Base-by-base conservation (phyloP, 1,140 invertebrate genomes). In the Contarinia nasturtii region DNA sequence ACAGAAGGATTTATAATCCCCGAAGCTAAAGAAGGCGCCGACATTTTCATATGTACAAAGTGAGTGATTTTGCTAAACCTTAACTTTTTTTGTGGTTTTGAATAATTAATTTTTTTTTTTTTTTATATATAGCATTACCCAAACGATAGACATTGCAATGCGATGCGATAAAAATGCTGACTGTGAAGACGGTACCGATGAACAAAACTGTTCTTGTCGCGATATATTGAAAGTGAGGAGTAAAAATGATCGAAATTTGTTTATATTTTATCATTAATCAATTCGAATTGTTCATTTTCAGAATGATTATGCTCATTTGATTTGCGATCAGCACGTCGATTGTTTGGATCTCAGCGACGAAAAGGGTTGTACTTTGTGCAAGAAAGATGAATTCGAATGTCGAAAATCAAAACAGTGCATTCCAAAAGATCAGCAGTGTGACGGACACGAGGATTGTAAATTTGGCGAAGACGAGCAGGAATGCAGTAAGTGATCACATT, bases 101-200 rank as follows among this genome's bases (percentile, higher is more conserved):
- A 19, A 14, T n/a, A n/a, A n/a, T n/a, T n/a, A n/a, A n/a, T n/a
- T n/a, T n/a, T n/a, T n/a, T n/a, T n/a, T n/a, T n/a, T n/a, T 45
- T 62, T 52, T 44, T 51, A 48, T 37, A 57, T 66, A 20, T 50
- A 83, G 80, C 42, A 71, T 82, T 45, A 53, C 64, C 1, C 81
- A 86, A 65, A 67, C 58, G 12, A 72, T 87, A 20, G 63, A 74
- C 1, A 58, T 67, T 1, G 48, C 54, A 10, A 65, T 71, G 50
- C 71, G 72, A 44, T 91, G 86, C 56, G 70, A 91, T 60, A 70
- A 70, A 19, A 63, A 72, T 37, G 57, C 72, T 15, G 83, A 89
- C 55, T 90, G 86, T 61, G 77, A 84, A 57, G 86, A 91, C 63
- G 77, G 76, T 14, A 80, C 76, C 0, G 86, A 91, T 61, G 86